A percentile compares a stretch with the other conserved stretches of the same genome.
Evolutionary conservation across 2,888 invertebrate species (phyloP).

Genomic region (Dicroscelio sp.): DNA sequence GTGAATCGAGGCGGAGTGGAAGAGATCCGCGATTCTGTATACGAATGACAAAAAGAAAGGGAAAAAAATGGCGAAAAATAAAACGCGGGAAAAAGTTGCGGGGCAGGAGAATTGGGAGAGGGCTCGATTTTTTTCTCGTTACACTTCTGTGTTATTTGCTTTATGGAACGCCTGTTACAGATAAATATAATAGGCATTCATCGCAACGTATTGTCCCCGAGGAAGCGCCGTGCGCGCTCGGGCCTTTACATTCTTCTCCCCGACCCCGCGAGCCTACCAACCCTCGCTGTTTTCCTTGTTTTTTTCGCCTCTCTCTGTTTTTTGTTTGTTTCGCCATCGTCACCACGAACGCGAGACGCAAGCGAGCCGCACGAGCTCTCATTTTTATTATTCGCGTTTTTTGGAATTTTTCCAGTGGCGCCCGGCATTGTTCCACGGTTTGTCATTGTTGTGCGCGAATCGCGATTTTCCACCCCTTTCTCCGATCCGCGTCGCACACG

Average conservation of each 20-base stretch:
- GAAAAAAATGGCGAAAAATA: constrained; percentile 51
- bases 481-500: constrained; percentile 60
- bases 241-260: constrained; percentile 90
- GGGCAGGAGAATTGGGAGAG: constrained; percentile 62
- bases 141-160: constrained; percentile 90
- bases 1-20: constrained; percentile 61
- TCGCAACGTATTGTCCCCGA: constrained; percentile 91
- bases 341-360: constrained; percentile 78
- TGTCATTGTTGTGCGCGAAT: constrained; percentile 90
- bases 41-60: constrained; percentile 56
- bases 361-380: constrained; percentile 88
- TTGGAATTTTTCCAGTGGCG: constrained; percentile 91
- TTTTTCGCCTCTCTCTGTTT: constrained; percentile 55
- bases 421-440: constrained; percentile 91
- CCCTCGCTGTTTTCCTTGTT: constrained; percentile 82
- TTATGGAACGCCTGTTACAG: constrained; percentile 91
- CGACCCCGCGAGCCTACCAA: constrained; percentile 78
- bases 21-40: constrained; percentile 74
- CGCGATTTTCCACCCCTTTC: constrained; percentile 70
- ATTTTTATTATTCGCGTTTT: constrained; percentile 91
- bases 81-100: constrained; percentile 51
- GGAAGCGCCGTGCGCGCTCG: constrained; percentile 90
- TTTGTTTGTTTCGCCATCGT: constrained; percentile 78
- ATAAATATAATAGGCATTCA: constrained; percentile 92
- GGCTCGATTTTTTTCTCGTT: constrained; percentile 82